These are phyloP conservation scores for Passer montanus DNA, from an alignment of 2,113 vertebrate genomes.

Conservation along the genomic window DNA sequence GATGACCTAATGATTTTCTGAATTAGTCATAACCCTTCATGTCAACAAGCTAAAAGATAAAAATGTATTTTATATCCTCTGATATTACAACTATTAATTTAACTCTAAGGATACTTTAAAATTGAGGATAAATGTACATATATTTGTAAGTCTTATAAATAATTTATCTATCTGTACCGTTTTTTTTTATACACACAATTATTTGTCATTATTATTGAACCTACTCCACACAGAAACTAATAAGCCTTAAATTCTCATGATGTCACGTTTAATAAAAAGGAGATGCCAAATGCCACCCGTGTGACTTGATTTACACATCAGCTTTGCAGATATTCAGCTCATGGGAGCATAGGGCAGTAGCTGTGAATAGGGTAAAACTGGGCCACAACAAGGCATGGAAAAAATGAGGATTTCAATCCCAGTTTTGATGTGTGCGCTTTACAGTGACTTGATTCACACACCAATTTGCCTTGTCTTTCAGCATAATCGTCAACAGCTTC, in stretches of 20 bases:
- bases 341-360: fast-evolving
- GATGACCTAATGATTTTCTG: not conserved
- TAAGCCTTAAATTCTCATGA: not conserved
- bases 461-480: not conserved
- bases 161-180: not conserved
- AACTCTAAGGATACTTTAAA: not conserved
- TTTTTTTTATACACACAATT: not conserved
- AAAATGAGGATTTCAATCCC: not conserved
- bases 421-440: not conserved
- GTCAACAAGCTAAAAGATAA: slow-evolving; percentile 8
- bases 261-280: not conserved
- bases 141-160: not conserved
- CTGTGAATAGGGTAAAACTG: not conserved
- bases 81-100: fast-evolving
- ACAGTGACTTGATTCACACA: not conserved
- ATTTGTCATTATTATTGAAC: not conserved
- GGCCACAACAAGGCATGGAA: not conserved
- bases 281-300: not conserved
- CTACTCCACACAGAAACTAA: not conserved
- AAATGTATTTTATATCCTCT: not conserved
- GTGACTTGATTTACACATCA: not conserved
- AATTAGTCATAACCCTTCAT: slow-evolving; percentile 12
- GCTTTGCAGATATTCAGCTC: not conserved
- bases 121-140: not conserved
- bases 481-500: not conserved